A percentile compares a stretch with the other conserved stretches of the same genome.
Evolutionary conservation across 2,113 vertebrate species (phyloP).

Genomic region (Crotalus tigris): DNA sequence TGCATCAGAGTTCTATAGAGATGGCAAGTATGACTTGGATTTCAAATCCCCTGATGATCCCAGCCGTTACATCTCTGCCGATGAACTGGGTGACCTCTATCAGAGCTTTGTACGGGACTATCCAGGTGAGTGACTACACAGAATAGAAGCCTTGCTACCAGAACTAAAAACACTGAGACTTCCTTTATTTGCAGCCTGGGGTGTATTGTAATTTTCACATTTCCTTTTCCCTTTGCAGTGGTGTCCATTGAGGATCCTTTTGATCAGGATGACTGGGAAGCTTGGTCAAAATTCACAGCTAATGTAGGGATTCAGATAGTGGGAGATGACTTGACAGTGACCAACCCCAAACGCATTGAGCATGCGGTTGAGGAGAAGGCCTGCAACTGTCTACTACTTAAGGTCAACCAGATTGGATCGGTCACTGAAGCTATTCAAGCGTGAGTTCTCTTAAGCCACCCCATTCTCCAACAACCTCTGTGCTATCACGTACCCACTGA

Average conservation of each 20-base stretch:
- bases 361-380: slow-evolving; percentile 87
- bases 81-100: slow-evolving; percentile 86
- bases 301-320: slow-evolving; percentile 90
- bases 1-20: slow-evolving; percentile 86
- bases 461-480: background rate
- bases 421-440: slow-evolving; percentile 91
- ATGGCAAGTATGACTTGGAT: slow-evolving; percentile 90
- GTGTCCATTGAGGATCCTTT: slow-evolving; percentile 94
- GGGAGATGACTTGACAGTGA: slow-evolving; percentile 90
- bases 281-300: slow-evolving; percentile 88
- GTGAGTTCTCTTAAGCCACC: slow-evolving; percentile 68
- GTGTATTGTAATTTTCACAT: background rate
- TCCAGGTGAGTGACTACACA: slow-evolving; percentile 76
- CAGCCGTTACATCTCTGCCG: slow-evolving; percentile 84
- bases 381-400: slow-evolving; percentile 91
- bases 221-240: slow-evolving; percentile 64
- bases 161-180: background rate
- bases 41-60: slow-evolving; percentile 89
- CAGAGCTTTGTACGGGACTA: slow-evolving; percentile 91
- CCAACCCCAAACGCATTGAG: slow-evolving; percentile 88
- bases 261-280: slow-evolving; percentile 92
- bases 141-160: background rate
- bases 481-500: background rate
- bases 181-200: background rate
- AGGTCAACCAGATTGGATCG: slow-evolving; percentile 92